Evolutionary conservation across 2,888 invertebrate genomes (phyloP).

Genomic region (Diplolepis rosae): DNA sequence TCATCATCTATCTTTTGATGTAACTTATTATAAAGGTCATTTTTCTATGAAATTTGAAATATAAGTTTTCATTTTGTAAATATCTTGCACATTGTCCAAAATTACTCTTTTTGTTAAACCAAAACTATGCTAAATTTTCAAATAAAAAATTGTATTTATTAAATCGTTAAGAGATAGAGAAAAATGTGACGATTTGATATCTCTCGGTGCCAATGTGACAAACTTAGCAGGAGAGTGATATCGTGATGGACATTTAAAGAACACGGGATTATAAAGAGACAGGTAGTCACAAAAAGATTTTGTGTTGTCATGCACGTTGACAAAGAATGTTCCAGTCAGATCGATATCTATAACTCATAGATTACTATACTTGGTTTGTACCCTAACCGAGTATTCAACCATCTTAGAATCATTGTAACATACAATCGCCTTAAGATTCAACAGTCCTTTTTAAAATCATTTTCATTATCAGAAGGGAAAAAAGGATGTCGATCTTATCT

Average conservation of each 20-base stretch:
- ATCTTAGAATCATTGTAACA: not conserved
- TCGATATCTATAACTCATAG: not conserved
- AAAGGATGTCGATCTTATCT: constrained; percentile 22
- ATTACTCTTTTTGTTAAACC: too few species aligned
- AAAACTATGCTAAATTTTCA: too few species aligned
- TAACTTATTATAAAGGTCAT: too few species aligned
- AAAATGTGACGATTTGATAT: not conserved
- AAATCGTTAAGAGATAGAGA: too few species aligned
- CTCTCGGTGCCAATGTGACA: not conserved
- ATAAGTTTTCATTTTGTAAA: too few species aligned
- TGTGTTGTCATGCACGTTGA: constrained; percentile 17
- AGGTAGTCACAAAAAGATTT: constrained; percentile 1
- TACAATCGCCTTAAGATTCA: constrained; percentile 2
- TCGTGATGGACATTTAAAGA: constrained; percentile 1
- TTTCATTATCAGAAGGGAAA: constrained; percentile 9
- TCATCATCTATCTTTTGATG: too few species aligned
- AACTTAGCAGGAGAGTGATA: not conserved
- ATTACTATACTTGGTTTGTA: not conserved
- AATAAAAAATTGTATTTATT: too few species aligned
- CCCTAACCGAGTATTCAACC: not conserved
- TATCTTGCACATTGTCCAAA: too few species aligned
- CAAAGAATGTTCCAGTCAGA: constrained; percentile 21
- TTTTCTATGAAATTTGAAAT: too few species aligned
- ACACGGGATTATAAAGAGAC: constrained; percentile 21
- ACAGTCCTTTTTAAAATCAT: constrained; percentile 14